Evolutionary conservation across 2,797 vertebrate species (phyloP).

Genomic region (Tadarida brasiliensis): DNA sequence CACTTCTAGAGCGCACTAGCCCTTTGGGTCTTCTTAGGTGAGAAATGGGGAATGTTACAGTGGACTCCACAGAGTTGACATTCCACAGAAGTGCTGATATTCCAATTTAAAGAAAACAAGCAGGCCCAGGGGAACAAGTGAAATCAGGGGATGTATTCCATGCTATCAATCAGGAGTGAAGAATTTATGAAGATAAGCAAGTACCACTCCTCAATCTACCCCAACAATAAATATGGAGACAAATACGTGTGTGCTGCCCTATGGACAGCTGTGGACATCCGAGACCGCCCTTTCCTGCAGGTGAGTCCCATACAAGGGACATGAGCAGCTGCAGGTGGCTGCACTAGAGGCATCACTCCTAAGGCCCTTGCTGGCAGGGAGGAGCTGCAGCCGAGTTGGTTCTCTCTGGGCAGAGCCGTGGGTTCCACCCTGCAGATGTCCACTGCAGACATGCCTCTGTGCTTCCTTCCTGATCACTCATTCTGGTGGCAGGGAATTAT

Average conservation of each 20-base stretch:
- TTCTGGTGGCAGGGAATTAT: constrained; percentile 75
- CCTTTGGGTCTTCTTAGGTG: background rate
- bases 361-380: background rate
- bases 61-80: background rate
- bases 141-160: background rate
- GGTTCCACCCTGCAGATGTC: background rate
- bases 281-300: background rate
- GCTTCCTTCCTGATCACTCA: background rate
- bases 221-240: background rate
- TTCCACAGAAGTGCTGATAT: background rate
- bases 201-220: background rate
- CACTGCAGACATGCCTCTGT: background rate
- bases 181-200: background rate
- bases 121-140: background rate
- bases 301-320: rapidly evolving
- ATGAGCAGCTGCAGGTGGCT: background rate
- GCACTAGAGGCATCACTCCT: background rate
- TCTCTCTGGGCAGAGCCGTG: background rate
- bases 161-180: background rate
- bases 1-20: background rate
- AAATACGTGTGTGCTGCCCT: background rate
- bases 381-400: background rate
- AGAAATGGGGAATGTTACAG: background rate
- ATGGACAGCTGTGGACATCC: background rate
- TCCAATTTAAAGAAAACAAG: background rate